These are phyloP conservation scores for Anoplophora glabripennis DNA, from an alignment of 1,140 invertebrate species.

Conservation along the genomic window DNA sequence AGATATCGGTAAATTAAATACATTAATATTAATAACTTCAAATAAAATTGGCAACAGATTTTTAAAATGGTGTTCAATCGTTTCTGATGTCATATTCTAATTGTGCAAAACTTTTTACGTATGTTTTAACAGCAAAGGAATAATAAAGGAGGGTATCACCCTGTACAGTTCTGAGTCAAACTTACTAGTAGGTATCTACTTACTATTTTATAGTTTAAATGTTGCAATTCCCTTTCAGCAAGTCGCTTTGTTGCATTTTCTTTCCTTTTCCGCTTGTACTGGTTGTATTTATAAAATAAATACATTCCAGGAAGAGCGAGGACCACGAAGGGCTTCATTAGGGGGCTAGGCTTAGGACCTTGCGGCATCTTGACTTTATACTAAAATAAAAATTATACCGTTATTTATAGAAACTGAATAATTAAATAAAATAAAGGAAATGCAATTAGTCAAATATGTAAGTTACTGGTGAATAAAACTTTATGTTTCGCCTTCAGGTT, in stretches of 20 bases:
- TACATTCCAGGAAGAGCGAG: conserved; percentile 83
- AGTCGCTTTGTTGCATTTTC: conserved; percentile 75
- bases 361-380: conserved; percentile 55
- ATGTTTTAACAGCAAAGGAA: no score
- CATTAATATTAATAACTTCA: no score
- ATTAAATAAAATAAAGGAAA: no score
- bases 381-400: conserved; percentile 10
- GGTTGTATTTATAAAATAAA: conserved; percentile 85
- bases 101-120: no score
- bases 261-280: conserved; percentile 78
- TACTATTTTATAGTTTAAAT: conserved; percentile 88
- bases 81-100: neutral
- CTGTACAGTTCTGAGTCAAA: no score
- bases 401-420: no score
- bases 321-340: conserved; percentile 78
- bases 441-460: no score
- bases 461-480: no score
- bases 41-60: no score
- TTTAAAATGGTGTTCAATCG: neutral
- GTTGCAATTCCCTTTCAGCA: conserved; percentile 78
- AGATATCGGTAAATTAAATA: no score
- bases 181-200: conserved; percentile 52
- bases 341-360: conserved; percentile 56
- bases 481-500: no score
- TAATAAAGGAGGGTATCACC: no score